Evolutionary conservation across 2,113 vertebrate species (phyloP).

Genomic region (Microtus richardsoni): DNA sequence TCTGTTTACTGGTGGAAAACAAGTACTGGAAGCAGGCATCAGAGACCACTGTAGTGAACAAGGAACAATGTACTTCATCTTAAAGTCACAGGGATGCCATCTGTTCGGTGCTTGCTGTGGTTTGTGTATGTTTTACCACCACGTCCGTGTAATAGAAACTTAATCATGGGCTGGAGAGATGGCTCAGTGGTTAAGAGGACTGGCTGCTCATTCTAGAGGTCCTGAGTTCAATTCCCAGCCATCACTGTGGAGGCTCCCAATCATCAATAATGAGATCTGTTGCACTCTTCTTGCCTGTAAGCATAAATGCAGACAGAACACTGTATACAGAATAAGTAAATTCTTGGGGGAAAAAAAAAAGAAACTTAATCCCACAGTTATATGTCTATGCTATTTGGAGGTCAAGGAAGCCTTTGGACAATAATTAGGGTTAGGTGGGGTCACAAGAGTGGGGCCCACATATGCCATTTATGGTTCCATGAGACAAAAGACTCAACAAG

Average conservation of each 20-base stretch:
- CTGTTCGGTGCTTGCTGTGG: not conserved
- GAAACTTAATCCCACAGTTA: not conserved
- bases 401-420: not conserved
- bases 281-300: too few relatives aligned
- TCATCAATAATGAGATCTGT: too few relatives aligned
- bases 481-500: not conserved
- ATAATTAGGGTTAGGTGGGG: not conserved
- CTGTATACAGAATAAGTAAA: too few relatives aligned
- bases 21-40: not conserved
- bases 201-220: too few relatives aligned
- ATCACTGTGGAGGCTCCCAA: too few relatives aligned
- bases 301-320: too few relatives aligned
- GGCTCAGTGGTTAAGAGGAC: too few relatives aligned
- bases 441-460: not conserved
- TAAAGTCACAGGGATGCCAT: not conserved
- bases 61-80: not conserved
- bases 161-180: not conserved
- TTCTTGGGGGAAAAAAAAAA: too few relatives aligned
- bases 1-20: not conserved
- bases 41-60: not conserved
- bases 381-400: not conserved
- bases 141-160: not conserved
- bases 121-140: not conserved
- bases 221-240: too few relatives aligned
- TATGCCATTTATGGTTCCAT: not conserved